Evolutionary conservation across 1,140 invertebrate species (phyloP).

Genomic region (Meloidogyne hapla): DNA sequence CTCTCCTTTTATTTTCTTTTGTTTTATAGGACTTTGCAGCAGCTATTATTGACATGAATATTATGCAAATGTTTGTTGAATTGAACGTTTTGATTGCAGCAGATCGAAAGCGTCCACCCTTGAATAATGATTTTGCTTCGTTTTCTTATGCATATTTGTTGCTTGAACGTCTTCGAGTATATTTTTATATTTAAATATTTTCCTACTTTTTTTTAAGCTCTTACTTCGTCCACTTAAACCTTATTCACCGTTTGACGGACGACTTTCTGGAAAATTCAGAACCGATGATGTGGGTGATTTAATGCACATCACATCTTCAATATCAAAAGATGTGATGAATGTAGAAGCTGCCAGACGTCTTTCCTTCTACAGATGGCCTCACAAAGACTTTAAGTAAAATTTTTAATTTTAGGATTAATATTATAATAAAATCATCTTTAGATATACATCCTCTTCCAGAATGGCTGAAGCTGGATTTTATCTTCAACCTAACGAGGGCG

Average conservation of each 20-base stretch:
- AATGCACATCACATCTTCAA: neutral
- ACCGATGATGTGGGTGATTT: neutral
- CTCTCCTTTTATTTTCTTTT: slow-evolving; percentile 7
- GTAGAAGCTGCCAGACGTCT: slow-evolving; percentile 22
- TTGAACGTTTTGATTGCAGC: neutral
- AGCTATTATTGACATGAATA: neutral
- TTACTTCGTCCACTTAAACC: slow-evolving; percentile 21
- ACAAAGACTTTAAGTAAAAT: slow-evolving; percentile 18
- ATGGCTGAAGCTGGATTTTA: slow-evolving; percentile 95
- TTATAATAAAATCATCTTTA: slow-evolving; percentile 65
- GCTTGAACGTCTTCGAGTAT: slow-evolving; percentile 24
- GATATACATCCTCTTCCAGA: slow-evolving; percentile 87
- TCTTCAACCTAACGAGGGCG: slow-evolving; percentile 81
- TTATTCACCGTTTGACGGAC: slow-evolving; percentile 5
- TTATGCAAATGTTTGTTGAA: slow-evolving; percentile 14
- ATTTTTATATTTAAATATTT: neutral
- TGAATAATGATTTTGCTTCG: slow-evolving; percentile 8
- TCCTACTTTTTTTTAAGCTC: slow-evolving; percentile 21
- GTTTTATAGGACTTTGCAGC: neutral
- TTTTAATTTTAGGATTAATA: too few relatives aligned
- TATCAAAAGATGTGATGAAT: slow-evolving; percentile 20
- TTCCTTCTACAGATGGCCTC: slow-evolving; percentile 27
- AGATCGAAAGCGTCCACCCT: slow-evolving; percentile 6
- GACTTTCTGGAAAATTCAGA: neutral
- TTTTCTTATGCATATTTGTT: slow-evolving; percentile 22